Evolutionary conservation across 1,140 invertebrate genomes (phyloP).

Genomic region (Brachystomella parvula): DNA sequence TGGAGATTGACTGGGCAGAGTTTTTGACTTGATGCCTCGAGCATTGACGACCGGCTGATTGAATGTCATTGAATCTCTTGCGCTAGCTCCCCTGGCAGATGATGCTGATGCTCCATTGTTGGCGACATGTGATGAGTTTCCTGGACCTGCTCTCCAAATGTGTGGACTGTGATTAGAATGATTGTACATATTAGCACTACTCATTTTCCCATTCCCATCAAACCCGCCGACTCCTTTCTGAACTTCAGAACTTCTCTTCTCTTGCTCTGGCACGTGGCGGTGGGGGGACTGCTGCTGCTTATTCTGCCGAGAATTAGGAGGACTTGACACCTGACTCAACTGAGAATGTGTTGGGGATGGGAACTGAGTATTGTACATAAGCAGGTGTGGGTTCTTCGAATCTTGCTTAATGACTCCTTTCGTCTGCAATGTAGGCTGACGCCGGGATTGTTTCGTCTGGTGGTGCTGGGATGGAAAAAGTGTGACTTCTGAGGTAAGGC

Average conservation of each 20-base stretch:
- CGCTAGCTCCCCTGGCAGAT: not conserved
- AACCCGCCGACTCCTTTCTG: conserved; percentile 5
- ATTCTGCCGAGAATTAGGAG: not conserved
- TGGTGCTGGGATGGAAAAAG: conserved; percentile 29
- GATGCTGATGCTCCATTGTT: not conserved
- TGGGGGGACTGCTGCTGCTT: not conserved
- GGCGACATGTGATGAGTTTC: not conserved
- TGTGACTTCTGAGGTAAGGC: conserved; percentile 35
- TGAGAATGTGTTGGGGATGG: conserved; percentile 16
- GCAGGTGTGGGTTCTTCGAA: not conserved
- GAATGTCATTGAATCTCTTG: not conserved
- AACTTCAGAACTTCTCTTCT: not conserved
- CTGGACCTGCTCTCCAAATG: not conserved
- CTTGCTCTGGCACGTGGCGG: no score
- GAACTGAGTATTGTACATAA: conserved; percentile 1
- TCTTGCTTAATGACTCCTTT: not conserved
- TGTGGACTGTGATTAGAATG: not conserved
- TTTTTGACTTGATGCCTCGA: not conserved
- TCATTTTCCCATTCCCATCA: conserved; percentile 27
- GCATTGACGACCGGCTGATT: not conserved
- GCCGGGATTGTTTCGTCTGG: not conserved
- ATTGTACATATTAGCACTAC: conserved; percentile 31
- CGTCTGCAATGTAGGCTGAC: not conserved
- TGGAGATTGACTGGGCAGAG: not conserved
- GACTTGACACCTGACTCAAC: not conserved